A percentile compares a stretch with the other conserved stretches of the same genome.
Evolutionary conservation across 2,797 vertebrate species (phyloP).

Genomic region (Fringilla coelebs): DNA sequence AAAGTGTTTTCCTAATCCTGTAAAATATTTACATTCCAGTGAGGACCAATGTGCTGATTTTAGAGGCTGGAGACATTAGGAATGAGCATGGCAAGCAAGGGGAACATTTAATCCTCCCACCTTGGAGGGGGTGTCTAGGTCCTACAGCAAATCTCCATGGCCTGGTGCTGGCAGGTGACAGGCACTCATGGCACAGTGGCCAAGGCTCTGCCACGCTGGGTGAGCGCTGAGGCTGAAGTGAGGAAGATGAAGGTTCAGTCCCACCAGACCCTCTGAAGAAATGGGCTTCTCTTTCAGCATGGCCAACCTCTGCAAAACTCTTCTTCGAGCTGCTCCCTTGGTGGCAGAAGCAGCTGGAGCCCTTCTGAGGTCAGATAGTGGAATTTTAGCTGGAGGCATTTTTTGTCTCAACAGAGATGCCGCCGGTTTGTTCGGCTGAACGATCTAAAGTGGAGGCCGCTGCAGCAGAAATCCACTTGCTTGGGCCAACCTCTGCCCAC

Average conservation of each 20-base stretch:
- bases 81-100: neutral
- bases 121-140: neutral
- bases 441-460: conserved; percentile 74
- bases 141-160: neutral
- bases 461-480: conserved; percentile 36
- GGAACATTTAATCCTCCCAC: fast-evolving
- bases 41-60: neutral
- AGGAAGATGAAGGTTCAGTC: neutral
- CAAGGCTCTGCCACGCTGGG: neutral
- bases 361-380: conserved; percentile 64
- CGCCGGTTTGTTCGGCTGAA: conserved; percentile 66
- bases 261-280: neutral
- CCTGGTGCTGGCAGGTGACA: neutral
- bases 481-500: conserved; percentile 51
- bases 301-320: neutral
- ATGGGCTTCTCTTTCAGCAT: neutral
- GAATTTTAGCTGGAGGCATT: conserved; percentile 72
- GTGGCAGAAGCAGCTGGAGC: conserved; percentile 58
- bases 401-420: conserved; percentile 61
- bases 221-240: neutral
- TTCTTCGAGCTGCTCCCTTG: conserved; percentile 10
- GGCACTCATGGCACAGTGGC: neutral
- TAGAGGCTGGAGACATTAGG: neutral
- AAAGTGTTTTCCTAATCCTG: neutral
- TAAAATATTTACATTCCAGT: neutral